These are phyloP conservation scores for Doris montereyensis DNA, from an alignment of 2,888 invertebrate genomes.

Conservation along the genomic window DNA sequence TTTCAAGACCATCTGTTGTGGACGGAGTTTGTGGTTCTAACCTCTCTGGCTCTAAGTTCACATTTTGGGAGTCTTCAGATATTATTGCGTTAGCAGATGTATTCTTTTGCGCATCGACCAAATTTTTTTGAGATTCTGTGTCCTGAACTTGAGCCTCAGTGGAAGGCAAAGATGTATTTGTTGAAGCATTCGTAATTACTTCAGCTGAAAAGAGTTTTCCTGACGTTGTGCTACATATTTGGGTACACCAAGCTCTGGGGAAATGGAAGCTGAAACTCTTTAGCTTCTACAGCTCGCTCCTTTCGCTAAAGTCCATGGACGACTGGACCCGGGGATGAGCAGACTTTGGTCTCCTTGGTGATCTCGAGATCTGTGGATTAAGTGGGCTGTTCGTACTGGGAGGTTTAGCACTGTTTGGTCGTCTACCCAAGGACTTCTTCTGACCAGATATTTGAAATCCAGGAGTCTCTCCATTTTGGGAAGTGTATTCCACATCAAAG, in stretches of 20 bases:
- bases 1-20: conserved; percentile 29
- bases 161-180: too few relatives aligned
- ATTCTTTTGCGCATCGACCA: neutral
- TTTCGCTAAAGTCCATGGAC: conserved; percentile 49
- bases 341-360: conserved; percentile 53
- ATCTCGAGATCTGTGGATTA: conserved; percentile 50
- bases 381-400: conserved; percentile 53
- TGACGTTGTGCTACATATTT: conserved; percentile 54
- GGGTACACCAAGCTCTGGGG: conserved; percentile 54
- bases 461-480: conserved; percentile 32
- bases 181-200: conserved; percentile 43
- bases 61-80: neutral
- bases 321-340: conserved; percentile 50
- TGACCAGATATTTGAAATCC: conserved; percentile 44
- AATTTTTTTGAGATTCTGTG: neutral
- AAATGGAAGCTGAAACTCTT: too few relatives aligned
- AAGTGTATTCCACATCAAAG: conserved; percentile 33
- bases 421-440: conserved; percentile 28
- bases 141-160: too few relatives aligned
- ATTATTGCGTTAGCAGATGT: neutral
- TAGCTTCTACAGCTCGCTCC: conserved; percentile 1
- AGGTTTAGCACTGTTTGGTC: conserved; percentile 46
- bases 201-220: conserved; percentile 53
- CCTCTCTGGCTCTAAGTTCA: neutral
- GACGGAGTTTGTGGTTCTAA: neutral